Evolutionary conservation across 2,888 invertebrate species (phyloP), one percentile per base, ranked within the genome.

Genomic region (Cotesia congregata): DNA sequence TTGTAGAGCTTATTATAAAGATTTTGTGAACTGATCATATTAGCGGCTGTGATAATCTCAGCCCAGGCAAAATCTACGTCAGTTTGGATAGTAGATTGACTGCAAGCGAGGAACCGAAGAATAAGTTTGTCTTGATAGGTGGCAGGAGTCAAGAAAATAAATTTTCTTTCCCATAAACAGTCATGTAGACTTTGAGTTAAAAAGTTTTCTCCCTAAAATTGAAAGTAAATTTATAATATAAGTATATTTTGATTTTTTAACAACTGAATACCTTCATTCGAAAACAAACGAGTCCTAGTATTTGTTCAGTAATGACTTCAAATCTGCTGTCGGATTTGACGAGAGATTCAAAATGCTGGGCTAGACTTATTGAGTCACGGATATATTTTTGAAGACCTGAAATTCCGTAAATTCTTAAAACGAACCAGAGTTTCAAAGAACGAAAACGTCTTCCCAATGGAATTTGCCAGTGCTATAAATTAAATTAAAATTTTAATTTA

Each of bases 361-460:
- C 97, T 79, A 98, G 90, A 5, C 88, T 88, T 9, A 95, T 92
- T 80, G 96, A 95, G 76, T 93, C 92, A 74, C 97, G 92, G 39
- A 98, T 94, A 85, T 95, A 93, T 4, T 92, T 92, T 82, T 95
- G 94, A 4, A 98, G 90, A 3, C 96, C 95, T 85, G 94, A 93
- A 4, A 94, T 93, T 0, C 98, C 98, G 83, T 95, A 94, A 76
- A 94, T 90, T 80, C 97, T 92, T 83, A 98, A 90, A 0, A 96
- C 96, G 79, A 97, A 96, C 98, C 98, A 98, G n/a, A 98, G 90
- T 89, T 98, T 98, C 20, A 98, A 90, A 0, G 98, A 93, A 69
- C 98, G 93, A 88, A 98, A 98, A 82, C 97, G 91, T 65, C 98
- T 92, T 0, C 97, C 97, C 38, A 97, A 90, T 4, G 96, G 93